Percentiles rank a stretch among this genome's conserved stretches.
phyloP scores from a whole-genome alignment of 1,140 invertebrate genomes.

The Diabrotica undecimpunctata region DNA sequence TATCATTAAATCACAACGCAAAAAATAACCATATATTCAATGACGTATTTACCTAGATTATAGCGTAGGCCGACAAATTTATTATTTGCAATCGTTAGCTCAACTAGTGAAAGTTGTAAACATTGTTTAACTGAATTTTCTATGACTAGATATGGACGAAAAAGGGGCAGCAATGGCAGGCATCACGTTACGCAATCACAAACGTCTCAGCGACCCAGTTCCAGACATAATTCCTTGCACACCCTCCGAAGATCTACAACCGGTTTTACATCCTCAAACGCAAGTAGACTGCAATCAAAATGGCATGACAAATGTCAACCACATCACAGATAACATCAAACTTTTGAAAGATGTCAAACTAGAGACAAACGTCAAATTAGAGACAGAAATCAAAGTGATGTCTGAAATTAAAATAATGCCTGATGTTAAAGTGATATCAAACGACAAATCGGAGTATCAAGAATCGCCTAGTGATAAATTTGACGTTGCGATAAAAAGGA shows the following conservation, averaged over 20 bases:
- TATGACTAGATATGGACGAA: too few relatives aligned
- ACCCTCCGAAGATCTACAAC: not conserved
- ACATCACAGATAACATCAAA: not conserved
- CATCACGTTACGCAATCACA: slow-evolving; percentile 60
- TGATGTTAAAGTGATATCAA: not conserved
- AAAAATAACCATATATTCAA: too few relatives aligned
- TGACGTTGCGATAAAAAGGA: slow-evolving; percentile 1
- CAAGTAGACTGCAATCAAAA: slow-evolving; percentile 29
- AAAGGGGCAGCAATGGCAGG: slow-evolving; percentile 37
- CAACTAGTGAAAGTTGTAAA: too few relatives aligned
- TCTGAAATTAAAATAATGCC: too few relatives aligned
- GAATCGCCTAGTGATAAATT: not conserved
- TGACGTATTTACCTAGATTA: too few relatives aligned
- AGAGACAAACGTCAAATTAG: not conserved
- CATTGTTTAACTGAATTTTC: too few relatives aligned
- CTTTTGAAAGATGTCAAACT: not conserved
- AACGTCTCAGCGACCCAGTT: slow-evolving; percentile 44
- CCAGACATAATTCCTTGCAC: slow-evolving; percentile 9
- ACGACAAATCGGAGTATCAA: not conserved
- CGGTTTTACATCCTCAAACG: slow-evolving; percentile 8
- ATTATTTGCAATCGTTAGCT: too few relatives aligned
- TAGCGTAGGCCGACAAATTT: too few relatives aligned
- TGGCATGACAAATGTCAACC: slow-evolving; percentile 16
- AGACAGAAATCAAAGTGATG: too few relatives aligned
- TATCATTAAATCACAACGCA: too few relatives aligned